Evolutionary conservation across 1,140 invertebrate genomes (phyloP).

Genomic region (Araneus ventricosus): DNA sequence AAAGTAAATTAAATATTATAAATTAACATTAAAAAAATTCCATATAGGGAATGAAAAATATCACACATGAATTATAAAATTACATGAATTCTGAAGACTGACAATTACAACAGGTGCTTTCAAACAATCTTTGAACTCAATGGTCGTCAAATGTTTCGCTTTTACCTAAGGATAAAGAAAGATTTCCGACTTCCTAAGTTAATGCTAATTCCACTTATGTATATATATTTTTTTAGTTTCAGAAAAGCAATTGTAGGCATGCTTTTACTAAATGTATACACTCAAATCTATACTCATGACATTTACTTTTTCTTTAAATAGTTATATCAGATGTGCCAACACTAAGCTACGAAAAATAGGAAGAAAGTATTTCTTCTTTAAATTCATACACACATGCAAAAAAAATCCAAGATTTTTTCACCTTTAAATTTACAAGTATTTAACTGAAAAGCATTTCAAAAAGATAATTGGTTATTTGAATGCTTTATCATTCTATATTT

Average conservation of each 20-base stretch:
- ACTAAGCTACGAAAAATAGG: neutral
- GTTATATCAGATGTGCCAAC: neutral
- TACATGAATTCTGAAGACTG: neutral
- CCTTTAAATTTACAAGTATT: too few species aligned
- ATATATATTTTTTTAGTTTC: neutral
- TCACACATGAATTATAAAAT: neutral
- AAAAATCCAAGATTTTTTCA: too few species aligned
- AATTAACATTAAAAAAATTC: neutral
- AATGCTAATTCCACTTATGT: neutral
- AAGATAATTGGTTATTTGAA: too few species aligned
- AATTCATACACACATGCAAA: too few species aligned
- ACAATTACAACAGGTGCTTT: neutral
- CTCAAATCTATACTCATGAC: neutral
- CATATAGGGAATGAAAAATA: neutral
- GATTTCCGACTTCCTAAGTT: neutral
- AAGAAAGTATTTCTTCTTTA: too few species aligned
- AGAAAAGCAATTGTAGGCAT: constrained; percentile 12
- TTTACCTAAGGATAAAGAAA: neutral
- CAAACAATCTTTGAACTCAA: neutral
- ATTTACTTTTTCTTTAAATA: neutral
- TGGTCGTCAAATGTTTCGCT: neutral
- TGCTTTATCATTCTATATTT: too few species aligned
- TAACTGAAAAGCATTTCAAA: too few species aligned
- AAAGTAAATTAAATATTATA: neutral
- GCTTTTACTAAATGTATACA: constrained; percentile 18